phyloP scores from a whole-genome alignment of 2,797 vertebrate species.

The Falco novaeseelandiae region DNA sequence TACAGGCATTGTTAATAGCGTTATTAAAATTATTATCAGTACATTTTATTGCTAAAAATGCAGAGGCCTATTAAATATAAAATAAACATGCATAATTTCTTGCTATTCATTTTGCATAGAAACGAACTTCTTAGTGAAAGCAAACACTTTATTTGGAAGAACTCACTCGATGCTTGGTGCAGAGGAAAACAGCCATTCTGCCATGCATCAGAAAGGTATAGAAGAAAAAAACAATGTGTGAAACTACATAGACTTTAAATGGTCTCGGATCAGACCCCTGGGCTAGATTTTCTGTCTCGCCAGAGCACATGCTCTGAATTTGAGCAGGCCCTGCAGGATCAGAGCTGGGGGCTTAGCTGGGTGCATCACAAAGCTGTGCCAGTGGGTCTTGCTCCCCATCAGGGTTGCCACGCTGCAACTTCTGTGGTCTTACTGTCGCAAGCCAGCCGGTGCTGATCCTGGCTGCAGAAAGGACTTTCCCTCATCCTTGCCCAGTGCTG shows the following conservation, averaged over 20 bases:
- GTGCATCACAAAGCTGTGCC: not conserved
- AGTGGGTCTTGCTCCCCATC: not conserved
- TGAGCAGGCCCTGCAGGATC: not conserved
- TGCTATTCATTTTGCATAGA: not conserved
- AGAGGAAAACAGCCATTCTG: not conserved
- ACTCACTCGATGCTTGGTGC: not conserved
- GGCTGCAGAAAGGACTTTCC: not conserved
- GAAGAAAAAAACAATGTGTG: not conserved
- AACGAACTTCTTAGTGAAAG: not conserved
- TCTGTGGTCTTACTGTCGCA: not conserved
- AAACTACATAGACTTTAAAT: not conserved
- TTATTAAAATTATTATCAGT: not conserved
- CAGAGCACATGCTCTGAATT: not conserved
- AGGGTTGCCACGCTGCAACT: not conserved
- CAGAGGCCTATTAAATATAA: not conserved
- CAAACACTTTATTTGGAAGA: not conserved
- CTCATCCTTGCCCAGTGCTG: not conserved
- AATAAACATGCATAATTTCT: not conserved
- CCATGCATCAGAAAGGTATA: accelerated
- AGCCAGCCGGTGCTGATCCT: not conserved
- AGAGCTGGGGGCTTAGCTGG: accelerated
- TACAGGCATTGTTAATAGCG: not conserved
- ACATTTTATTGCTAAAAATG: not conserved
- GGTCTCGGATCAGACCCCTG: not conserved
- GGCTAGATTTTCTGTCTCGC: not conserved